Evolutionary conservation across 2,113 vertebrate genomes (phyloP).

Genomic region (Sprattus sprattus): DNA sequence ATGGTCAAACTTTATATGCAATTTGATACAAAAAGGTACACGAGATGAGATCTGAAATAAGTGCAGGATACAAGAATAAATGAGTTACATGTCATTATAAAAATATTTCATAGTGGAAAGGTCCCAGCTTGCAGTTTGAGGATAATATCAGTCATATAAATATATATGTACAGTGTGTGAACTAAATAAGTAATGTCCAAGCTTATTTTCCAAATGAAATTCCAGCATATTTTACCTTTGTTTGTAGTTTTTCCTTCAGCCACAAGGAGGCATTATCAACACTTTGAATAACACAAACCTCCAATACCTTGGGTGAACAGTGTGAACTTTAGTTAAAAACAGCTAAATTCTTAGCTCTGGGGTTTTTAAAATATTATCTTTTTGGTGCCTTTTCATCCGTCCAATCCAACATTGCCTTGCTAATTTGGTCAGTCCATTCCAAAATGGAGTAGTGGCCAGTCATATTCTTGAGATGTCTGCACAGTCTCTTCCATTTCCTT

Average conservation of each 20-base stretch:
- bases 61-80: background rate
- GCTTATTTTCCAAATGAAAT: slow-evolving; percentile 16
- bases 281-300: background rate
- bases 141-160: background rate
- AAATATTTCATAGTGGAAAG: background rate
- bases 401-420: background rate
- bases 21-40: slow-evolving; percentile 1
- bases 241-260: slow-evolving; percentile 21
- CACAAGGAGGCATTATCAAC: slow-evolving; percentile 45
- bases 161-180: background rate
- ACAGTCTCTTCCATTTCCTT: background rate
- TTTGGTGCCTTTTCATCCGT: background rate
- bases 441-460: background rate
- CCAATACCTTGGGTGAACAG: background rate
- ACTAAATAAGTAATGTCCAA: background rate
- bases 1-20: background rate
- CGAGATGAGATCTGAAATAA: background rate
- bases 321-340: background rate
- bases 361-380: background rate
- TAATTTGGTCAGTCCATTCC: background rate
- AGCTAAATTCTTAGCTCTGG: background rate
- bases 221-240: slow-evolving; percentile 18
- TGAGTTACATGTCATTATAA: background rate
- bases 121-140: background rate
- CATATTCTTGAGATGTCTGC: background rate